A percentile compares a stretch with the other conserved stretches of the same genome.
These are phyloP conservation scores for Agrotis puta DNA, from an alignment of 2,888 invertebrate species.

Conservation along the genomic window DNA sequence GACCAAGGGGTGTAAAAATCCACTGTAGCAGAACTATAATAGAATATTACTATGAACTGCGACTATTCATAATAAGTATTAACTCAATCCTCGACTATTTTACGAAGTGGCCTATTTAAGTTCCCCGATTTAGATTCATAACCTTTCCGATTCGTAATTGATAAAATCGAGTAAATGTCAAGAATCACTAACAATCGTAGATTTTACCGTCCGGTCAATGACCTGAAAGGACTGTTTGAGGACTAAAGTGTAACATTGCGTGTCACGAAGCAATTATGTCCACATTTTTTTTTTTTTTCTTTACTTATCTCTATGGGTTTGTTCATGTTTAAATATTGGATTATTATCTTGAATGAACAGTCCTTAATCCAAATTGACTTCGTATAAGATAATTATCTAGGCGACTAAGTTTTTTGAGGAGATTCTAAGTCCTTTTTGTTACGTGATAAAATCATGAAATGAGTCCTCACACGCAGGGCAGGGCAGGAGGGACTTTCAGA, in stretches of 20 bases:
- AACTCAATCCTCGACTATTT: no score
- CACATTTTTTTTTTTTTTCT: conserved; percentile 5
- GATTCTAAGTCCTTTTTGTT: no score
- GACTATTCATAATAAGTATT: no score
- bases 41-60: no score
- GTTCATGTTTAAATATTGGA: neutral
- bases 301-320: neutral
- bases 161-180: conserved; percentile 32
- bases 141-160: conserved; percentile 24
- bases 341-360: no score
- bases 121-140: conserved; percentile 4
- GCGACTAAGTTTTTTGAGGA: no score
- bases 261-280: conserved; percentile 15
- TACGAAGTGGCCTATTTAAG: no score
- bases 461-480: no score
- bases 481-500: no score
- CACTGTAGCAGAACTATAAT: no score
- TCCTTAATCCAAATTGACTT: neutral
- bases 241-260: conserved; percentile 19
- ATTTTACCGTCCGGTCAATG: conserved; percentile 5
- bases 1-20: no score
- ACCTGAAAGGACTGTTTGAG: conserved; percentile 3
- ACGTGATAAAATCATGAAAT: no score
- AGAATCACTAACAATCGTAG: conserved; percentile 10
- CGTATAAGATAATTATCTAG: neutral